These are phyloP conservation scores for Bhutanitis thaidina DNA, from an alignment of 2,888 invertebrate genomes.

Conservation along the genomic window DNA sequence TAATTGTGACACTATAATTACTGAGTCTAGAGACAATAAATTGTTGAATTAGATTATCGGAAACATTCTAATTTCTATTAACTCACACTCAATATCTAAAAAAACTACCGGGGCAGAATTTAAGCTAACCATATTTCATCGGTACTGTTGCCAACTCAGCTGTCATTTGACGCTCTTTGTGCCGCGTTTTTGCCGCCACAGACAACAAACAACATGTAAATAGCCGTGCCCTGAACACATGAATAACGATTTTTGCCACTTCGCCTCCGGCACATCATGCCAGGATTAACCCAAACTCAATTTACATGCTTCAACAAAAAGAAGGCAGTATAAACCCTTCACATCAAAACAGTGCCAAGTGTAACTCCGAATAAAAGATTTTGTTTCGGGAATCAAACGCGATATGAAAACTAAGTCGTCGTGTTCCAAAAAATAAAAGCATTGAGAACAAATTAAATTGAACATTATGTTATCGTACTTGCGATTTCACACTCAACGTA, in stretches of 20 bases:
- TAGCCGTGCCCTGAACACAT: constrained; percentile 60
- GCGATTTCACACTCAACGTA: constrained; percentile 56
- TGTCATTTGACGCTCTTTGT: constrained; percentile 60
- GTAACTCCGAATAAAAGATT: not conserved
- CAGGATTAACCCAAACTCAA: constrained; percentile 62
- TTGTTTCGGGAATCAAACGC: not conserved
- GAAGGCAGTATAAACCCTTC: constrained; percentile 30
- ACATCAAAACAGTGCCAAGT: constrained; percentile 23
- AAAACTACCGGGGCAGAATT: not conserved
- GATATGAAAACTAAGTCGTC: constrained; percentile 11
- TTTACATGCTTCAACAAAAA: constrained; percentile 53
- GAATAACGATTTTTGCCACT: constrained; percentile 62
- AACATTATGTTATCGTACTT: constrained; percentile 45
- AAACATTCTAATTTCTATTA: too few relatives aligned
- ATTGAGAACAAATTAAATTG: constrained; percentile 27
- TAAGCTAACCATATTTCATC: not conserved
- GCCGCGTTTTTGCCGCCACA: constrained; percentile 52
- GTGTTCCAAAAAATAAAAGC: constrained; percentile 32
- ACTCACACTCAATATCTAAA: too few relatives aligned
- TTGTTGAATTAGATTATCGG: too few relatives aligned
- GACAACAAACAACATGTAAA: constrained; percentile 73
- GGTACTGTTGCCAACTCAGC: constrained; percentile 40
- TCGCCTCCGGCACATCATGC: constrained; percentile 54
- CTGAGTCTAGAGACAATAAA: too few relatives aligned
- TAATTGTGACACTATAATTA: too few relatives aligned